These are phyloP conservation scores for Craseonycteris thonglongyai DNA, from an alignment of 2,113 vertebrate species.

Conservation along the genomic window DNA sequence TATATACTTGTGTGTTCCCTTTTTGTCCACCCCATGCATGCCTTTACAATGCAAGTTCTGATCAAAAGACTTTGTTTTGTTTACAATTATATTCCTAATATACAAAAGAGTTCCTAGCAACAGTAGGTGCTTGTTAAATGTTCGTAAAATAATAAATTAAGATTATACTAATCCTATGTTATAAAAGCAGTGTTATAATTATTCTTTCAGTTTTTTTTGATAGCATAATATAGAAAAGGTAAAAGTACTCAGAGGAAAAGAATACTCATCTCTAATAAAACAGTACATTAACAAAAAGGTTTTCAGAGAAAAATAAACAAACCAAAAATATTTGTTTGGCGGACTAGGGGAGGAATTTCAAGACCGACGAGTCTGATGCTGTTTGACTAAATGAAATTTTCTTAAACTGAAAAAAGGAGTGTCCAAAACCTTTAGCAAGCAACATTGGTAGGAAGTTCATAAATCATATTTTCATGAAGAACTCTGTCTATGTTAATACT, in stretches of 20 bases:
- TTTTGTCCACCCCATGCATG: too few species aligned
- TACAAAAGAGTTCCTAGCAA: not conserved
- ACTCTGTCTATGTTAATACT: not conserved
- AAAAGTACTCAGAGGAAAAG: not conserved
- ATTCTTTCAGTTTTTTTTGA: not conserved
- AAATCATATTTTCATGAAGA: not conserved
- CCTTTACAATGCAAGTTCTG: not conserved
- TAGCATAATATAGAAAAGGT: not conserved
- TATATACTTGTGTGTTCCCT: not conserved
- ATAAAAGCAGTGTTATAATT: not conserved
- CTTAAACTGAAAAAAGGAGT: not conserved
- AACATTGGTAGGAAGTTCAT: not conserved
- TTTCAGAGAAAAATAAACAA: not conserved
- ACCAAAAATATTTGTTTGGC: not conserved
- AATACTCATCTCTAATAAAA: not conserved
- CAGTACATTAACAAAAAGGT: not conserved
- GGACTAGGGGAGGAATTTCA: not conserved
- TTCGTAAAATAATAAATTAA: not conserved
- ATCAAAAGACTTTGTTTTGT: not conserved
- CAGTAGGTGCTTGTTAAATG: not conserved
- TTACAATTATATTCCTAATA: not conserved
- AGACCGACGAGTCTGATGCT: not conserved
- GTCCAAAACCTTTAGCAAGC: not conserved
- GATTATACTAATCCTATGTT: not conserved
- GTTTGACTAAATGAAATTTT: not conserved